Percentiles rank a stretch among this genome's conserved stretches.
Conservation (phyloP, 1,140 invertebrate species). For the Hydropsyche tenuis region DNA sequence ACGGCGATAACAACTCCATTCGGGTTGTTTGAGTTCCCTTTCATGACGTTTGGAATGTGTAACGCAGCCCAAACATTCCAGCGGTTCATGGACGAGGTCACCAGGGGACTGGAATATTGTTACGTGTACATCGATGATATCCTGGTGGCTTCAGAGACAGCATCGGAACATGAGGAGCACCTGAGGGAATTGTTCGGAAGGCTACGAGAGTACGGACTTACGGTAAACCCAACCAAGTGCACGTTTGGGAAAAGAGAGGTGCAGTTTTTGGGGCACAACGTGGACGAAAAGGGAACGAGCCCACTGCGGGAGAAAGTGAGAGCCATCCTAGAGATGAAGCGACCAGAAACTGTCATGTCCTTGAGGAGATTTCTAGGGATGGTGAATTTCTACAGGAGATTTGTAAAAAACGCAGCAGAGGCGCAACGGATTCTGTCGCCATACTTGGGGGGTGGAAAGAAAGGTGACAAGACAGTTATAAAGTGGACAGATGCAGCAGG, state of each 20-base stretch:
- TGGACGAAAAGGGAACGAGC: constrained; percentile 37
- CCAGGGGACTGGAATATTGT: constrained; percentile 53
- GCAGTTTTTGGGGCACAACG: background rate
- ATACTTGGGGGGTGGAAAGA: constrained; percentile 42
- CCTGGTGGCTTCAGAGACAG: constrained; percentile 54
- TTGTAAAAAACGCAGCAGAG: background rate
- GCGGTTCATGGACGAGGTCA: constrained; percentile 59
- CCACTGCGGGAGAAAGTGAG: background rate
- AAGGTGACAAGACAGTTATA: background rate
- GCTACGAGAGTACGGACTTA: constrained; percentile 46
- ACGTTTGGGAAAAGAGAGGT: background rate
- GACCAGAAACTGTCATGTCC: background rate
- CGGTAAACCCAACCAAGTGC: constrained; percentile 19
- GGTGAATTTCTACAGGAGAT: background rate
- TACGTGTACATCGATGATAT: constrained; percentile 64
- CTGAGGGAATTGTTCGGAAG: constrained; percentile 41
- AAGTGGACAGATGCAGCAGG: background rate
- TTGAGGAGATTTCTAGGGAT: background rate
- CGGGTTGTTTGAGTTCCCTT: constrained; percentile 55
- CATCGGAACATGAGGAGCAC: constrained; percentile 51
- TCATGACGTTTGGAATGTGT: constrained; percentile 58
- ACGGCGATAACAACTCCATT: constrained; percentile 56
- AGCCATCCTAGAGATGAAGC: background rate
- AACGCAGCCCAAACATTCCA: constrained; percentile 62
- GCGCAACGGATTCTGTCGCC: background rate